Base-by-base conservation (phyloP, 2,888 invertebrate genomes). In the Elysia crispata region DNA sequence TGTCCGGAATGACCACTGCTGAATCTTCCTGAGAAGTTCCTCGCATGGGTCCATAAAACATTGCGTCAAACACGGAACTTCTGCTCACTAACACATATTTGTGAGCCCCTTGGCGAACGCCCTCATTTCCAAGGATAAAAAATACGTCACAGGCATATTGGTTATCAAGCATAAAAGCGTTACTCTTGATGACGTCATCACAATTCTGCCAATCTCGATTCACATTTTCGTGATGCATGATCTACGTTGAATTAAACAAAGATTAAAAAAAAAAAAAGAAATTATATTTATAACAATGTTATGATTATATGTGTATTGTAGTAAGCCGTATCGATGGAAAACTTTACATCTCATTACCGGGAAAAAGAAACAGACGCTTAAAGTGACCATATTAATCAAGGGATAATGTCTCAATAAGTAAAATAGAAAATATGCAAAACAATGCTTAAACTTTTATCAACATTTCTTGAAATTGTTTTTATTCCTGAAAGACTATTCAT, bases 161-260 rank as follows among this genome's bases (percentile, higher is more conserved):
- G 57, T 81, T 75, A 23, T 84, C 76, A 23, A 85, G 76, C 86
- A 86, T 86, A 57, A 82, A 73, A n/a, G 81, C 76, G 73, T 85
- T 86, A 49, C 84, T 81, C 54, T 84, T 82, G 23, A 83, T 67
- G 49, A 85, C 79, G 60, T 85, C 81, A 64, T 82, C 81, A 23
- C 77, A 76, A 25, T 82, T 69, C 41, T 85, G 85, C 86, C 86
- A 86, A 76, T 84, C 84, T n/a, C 28, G 18, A 13, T 70, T n/a
- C 41, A 70, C n/a, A 28, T 41, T 49, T 41, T 41, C 41, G 11
- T 3, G 3, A 41, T 41, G 41, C 41, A 41, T 41, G 41, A 41
- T 11, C 41, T 41, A 41, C 41, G 41, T 41, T 41, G 11, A 41
- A 11, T 41, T 6, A 41, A 11, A 41, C 3, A 41, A 41, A n/a